Evolutionary conservation across 2,888 invertebrate genomes (phyloP).

Genomic region (Trissonchulus latispiculum): DNA sequence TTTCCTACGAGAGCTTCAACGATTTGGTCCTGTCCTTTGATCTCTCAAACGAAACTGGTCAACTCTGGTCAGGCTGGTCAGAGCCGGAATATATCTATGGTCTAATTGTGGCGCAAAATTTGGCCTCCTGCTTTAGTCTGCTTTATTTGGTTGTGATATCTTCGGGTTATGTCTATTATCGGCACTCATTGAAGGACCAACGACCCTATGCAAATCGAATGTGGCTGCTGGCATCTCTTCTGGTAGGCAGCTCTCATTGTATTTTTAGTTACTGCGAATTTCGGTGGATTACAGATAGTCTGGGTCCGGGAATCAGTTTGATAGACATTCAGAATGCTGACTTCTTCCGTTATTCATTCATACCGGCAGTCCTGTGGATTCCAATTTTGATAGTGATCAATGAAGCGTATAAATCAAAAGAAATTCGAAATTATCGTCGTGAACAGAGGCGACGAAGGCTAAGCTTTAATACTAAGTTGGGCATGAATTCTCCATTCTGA

Average conservation of each 20-base stretch:
- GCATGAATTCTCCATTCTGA: conserved; percentile 99
- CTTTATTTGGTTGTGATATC: conserved; percentile 24
- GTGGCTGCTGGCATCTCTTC: conserved; percentile 18
- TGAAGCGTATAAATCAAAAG: conserved; percentile 79
- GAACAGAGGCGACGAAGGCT: conserved; percentile 83
- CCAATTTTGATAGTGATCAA: conserved; percentile 59
- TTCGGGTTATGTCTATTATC: conserved; percentile 21
- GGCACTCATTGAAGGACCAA: background rate
- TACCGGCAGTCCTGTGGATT: conserved; percentile 46
- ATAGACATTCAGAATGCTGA: background rate
- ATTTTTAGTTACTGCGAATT: too few relatives aligned
- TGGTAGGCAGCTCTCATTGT: background rate
- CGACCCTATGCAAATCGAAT: conserved; percentile 19
- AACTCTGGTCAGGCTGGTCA: background rate
- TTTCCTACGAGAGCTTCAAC: background rate
- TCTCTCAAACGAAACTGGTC: background rate
- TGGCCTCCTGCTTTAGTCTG: conserved; percentile 7
- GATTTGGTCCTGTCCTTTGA: background rate
- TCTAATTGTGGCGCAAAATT: conserved; percentile 6
- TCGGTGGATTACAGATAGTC: too few relatives aligned
- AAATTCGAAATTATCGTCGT: conserved; percentile 80
- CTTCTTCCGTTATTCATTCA: background rate
- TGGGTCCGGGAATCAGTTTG: background rate
- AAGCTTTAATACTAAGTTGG: conserved; percentile 93
- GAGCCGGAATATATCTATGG: background rate